Conservation (phyloP, 1,140 invertebrate species). For the Lordiphosa stackelbergi region DNA sequence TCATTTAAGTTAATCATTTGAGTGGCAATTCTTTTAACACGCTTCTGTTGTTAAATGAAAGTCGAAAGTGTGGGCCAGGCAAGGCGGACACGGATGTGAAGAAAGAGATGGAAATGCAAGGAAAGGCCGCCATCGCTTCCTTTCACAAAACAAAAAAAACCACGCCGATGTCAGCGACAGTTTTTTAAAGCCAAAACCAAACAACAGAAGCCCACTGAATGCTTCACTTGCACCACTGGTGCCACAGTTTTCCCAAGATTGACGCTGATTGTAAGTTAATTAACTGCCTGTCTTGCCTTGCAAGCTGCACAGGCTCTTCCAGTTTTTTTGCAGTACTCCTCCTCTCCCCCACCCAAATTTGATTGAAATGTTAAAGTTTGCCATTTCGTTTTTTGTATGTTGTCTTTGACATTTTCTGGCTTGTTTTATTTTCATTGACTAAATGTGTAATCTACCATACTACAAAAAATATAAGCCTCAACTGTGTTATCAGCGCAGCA, state of each 20-base stretch:
- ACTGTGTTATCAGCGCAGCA: slow-evolving; percentile 26
- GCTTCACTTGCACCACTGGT: slow-evolving; percentile 13
- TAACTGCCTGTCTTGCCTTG: slow-evolving; percentile 13
- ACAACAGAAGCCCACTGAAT: slow-evolving; percentile 5
- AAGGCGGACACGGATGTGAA: slow-evolving; percentile 3
- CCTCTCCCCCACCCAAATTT: not conserved
- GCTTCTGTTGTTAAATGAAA: slow-evolving; percentile 22
- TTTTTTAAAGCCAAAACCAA: slow-evolving; percentile 16
- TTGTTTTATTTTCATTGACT: slow-evolving; percentile 16
- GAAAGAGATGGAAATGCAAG: slow-evolving; percentile 15
- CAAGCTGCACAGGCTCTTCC: not conserved
- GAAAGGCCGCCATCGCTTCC: slow-evolving; percentile 40
- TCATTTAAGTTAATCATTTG: slow-evolving; percentile 43
- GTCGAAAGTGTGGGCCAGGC: slow-evolving; percentile 37
- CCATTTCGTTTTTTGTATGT: slow-evolving; percentile 8
- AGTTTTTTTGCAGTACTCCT: slow-evolving; percentile 1
- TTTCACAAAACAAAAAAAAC: slow-evolving; percentile 39
- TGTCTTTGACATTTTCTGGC: slow-evolving; percentile 1
- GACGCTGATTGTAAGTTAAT: slow-evolving; percentile 32
- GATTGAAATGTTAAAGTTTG: slow-evolving; percentile 17
- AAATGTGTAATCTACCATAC: slow-evolving; percentile 1
- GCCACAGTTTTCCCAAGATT: slow-evolving; percentile 21
- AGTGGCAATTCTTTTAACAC: slow-evolving; percentile 35
- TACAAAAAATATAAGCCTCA: slow-evolving; percentile 3
- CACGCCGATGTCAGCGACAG: slow-evolving; percentile 11